These are phyloP conservation scores for Aphidius colemani DNA, from an alignment of 2,888 invertebrate species.

Conservation along the genomic window DNA sequence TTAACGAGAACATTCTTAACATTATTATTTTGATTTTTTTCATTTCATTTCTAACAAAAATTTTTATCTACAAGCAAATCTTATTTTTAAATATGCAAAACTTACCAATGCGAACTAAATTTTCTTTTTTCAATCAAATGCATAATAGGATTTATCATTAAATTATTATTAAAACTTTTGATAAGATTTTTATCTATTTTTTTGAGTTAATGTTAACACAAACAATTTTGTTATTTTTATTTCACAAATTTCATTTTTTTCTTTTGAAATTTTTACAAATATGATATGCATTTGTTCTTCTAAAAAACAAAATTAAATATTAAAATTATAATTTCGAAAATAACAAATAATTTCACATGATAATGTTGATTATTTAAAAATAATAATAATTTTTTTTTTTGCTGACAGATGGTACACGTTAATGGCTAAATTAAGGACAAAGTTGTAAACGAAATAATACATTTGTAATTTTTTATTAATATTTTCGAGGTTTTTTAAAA, in stretches of 20 bases:
- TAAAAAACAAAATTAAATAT: constrained; percentile 63
- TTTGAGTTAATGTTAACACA: constrained; percentile 51
- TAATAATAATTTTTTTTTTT: constrained; percentile 1
- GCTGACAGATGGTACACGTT: constrained; percentile 12
- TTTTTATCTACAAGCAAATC: neutral
- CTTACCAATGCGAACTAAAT: too few relatives aligned
- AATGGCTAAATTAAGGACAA: constrained; percentile 15
- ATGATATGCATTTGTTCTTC: constrained; percentile 89
- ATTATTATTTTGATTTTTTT: constrained; percentile 14
- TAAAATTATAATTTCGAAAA: constrained; percentile 27
- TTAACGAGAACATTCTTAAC: neutral
- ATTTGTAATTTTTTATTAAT: too few relatives aligned
- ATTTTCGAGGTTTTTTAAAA: too few relatives aligned
- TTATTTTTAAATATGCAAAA: neutral
- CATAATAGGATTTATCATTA: too few relatives aligned
- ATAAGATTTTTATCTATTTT: constrained; percentile 8
- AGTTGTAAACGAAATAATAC: constrained; percentile 5
- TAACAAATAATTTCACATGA: constrained; percentile 35
- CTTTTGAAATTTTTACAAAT: constrained; percentile 80
- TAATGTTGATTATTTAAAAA: constrained; percentile 27
- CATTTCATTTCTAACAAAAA: neutral
- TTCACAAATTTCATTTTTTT: constrained; percentile 67
- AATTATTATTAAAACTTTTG: too few relatives aligned
- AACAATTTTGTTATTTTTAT: constrained; percentile 72
- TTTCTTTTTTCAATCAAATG: too few relatives aligned